These are phyloP conservation scores for Lateolabrax maculatus DNA, from an alignment of 2,797 vertebrate genomes.

Conservation along the genomic window DNA sequence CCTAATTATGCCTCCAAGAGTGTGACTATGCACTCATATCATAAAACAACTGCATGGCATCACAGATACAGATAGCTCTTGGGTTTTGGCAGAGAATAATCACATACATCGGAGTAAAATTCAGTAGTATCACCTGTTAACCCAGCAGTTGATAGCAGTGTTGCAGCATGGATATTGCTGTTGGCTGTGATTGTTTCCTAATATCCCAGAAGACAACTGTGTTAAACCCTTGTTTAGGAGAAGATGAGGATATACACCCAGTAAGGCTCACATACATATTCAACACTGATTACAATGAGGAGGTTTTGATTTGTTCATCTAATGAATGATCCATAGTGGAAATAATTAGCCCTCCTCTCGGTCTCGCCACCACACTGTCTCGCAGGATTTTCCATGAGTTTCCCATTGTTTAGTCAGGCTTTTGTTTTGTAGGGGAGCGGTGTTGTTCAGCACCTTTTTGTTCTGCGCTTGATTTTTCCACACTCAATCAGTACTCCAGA, in stretches of 20 bases:
- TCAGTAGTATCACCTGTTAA: conserved; percentile 27
- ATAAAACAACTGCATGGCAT: neutral
- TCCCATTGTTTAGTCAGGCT: conserved; percentile 40
- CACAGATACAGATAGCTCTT: neutral
- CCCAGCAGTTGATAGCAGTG: conserved; percentile 21
- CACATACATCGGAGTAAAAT: conserved; percentile 11
- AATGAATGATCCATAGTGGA: conserved; percentile 59
- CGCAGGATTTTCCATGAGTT: conserved; percentile 31
- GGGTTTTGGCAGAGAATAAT: conserved; percentile 29
- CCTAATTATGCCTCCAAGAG: conserved; percentile 18
- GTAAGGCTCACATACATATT: conserved; percentile 56
- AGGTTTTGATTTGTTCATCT: conserved; percentile 52
- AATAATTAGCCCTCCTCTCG: conserved; percentile 46
- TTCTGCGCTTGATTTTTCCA: conserved; percentile 15
- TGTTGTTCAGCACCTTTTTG: conserved; percentile 22
- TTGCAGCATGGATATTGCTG: conserved; percentile 5
- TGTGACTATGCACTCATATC: neutral
- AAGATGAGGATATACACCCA: conserved; percentile 38
- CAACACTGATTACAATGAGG: conserved; percentile 41
- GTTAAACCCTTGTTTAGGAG: conserved; percentile 42
- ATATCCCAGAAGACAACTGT: conserved; percentile 40
- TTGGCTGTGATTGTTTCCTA: conserved; percentile 27
- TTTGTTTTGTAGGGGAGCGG: conserved; percentile 21
- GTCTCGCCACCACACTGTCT: conserved; percentile 34
- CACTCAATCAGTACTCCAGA: conserved; percentile 29